Base-by-base conservation (phyloP, 2,888 invertebrate genomes). In the Cacoxenus indagator region DNA sequence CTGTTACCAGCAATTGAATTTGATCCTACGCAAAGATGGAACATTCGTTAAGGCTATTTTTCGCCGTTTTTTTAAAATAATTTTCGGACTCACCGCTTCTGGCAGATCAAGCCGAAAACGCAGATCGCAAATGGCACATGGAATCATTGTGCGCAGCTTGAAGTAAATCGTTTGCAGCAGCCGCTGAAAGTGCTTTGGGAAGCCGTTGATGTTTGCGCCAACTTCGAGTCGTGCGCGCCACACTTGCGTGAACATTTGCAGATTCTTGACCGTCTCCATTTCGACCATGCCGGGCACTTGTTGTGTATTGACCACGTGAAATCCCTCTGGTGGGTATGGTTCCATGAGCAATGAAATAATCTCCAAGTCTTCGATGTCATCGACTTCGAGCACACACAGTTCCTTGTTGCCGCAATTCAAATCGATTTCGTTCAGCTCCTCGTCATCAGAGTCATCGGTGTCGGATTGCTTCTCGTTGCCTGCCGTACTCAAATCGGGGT, bases 231-330 rank as follows among this genome's bases (percentile, higher is more conserved):
- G 92, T 0, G 92, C 91, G 46, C 92, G 89, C 89, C 94, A 94
- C 22, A 96, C 92, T 86, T 96, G 96, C 0, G 95, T 92, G 83
- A 96, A 95, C 93, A 95, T 94, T 90, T 95, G 93, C 51, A 93
- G 88, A 86, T 93, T 93, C 76, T 91, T 90, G 0, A 93, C 92
- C 9, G 92, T 90, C 78, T 93, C 92, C 73, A 92, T 88, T 70
- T 92, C 92, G 55, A 91, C 90, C 70, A 93, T 88, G 0, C 94
- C 95, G 1, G 94, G 94, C 67, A 94, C 91, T 31, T 89, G 90
- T 86, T 95, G 93, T 0, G 94, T 94, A 82, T 94, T 95, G 55
- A 93, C 94, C 57, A 95, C 91, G 78, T 94, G 92, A 84, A 95
- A 93, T 65, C 94, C 94, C 71, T 92, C 91, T 0, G 95, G 95